Evolutionary conservation across 37 sponge, comb jelly and placozoan species (phyloP), one percentile per base, ranked within the genome.

Genomic region (Axinella damicornis): DNA sequence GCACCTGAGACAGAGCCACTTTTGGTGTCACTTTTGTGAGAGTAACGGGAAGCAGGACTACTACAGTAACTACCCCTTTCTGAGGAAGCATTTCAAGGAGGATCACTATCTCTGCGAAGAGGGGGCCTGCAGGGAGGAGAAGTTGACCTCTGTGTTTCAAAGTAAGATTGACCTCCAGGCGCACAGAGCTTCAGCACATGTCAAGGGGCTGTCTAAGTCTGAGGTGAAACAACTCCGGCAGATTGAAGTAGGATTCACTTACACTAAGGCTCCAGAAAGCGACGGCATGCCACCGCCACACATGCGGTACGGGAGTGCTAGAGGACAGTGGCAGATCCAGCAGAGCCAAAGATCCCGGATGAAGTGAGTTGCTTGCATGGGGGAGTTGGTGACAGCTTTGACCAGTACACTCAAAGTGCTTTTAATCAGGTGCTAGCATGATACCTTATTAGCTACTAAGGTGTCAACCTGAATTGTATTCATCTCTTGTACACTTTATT

Each of bases 1-100:
- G 20, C 98, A 97, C 72, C 68, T 97, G 71, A 87, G 88, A 37
- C 86, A 84, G 53, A 74, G 76, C 55, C 98, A 97, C 74, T 95
- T 95, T 53, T 95, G 94, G 91, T 97, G 98, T 38, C 94, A 95
- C 63, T 76, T 97, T 30, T 97, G 98, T 71, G 96, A 95, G 72
- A 74, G 71, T 33, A 87, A 93, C 52, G 93, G 92, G 15, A 90
- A 76, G 36, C 85, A 94, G 30, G 90, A 93, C 59, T 97, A 90
- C 83, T 97, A 89, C 53, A 25, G 28, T 0, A 68, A 78, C 61
- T 90, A 87, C 52, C 69, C 30, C 0, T 58, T 58, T 35, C 87
- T 97, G 2, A 60, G 81, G 0, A 68, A 40, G 18, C 98, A 97
- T 68, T 97, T 94, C 53, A 83, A 66, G 31, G 54, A 55, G n/a